Percentiles rank a stretch among this genome's conserved stretches.
These are phyloP conservation scores for Meloidogyne chitwoodi DNA, from an alignment of 1,140 invertebrate species.

Conservation along the genomic window DNA sequence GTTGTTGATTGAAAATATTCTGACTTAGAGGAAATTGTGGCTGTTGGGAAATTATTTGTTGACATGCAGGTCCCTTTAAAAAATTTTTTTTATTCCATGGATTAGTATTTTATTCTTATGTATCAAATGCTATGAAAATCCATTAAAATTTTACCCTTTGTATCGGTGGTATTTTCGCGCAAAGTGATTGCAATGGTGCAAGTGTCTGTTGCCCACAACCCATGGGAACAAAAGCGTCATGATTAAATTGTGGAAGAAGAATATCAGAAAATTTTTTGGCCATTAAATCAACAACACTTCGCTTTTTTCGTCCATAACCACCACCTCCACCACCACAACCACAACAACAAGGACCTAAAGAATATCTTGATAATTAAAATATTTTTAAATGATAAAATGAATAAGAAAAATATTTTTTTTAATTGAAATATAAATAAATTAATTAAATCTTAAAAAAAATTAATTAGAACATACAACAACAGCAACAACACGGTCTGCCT, in stretches of 20 bases:
- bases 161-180: slow-evolving; percentile 8
- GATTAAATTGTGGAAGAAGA: slow-evolving; percentile 24
- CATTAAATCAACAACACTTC: slow-evolving; percentile 26
- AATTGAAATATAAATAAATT: too few relatives aligned
- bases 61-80: slow-evolving; percentile 12
- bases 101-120: not conserved
- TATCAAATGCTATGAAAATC: too few relatives aligned
- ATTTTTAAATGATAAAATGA: not conserved
- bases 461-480: not conserved
- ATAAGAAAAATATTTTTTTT: too few relatives aligned
- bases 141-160: not conserved
- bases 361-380: not conserved
- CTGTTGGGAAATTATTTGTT: not conserved
- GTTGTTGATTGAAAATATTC: slow-evolving; percentile 13
- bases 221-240: slow-evolving; percentile 2
- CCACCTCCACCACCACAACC: slow-evolving; percentile 19
- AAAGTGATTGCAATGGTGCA: slow-evolving; percentile 4
- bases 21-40: slow-evolving; percentile 16
- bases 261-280: slow-evolving; percentile 30
- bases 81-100: not conserved
- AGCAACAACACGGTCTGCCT: slow-evolving; percentile 25
- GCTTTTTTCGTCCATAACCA: slow-evolving; percentile 26
- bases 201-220: not conserved
- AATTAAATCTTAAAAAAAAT: too few relatives aligned
- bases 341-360: slow-evolving; percentile 9